Evolutionary conservation across 2,113 vertebrate species (phyloP), one percentile per base, ranked within the genome.

Genomic region (Leucopsar rothschildi): DNA sequence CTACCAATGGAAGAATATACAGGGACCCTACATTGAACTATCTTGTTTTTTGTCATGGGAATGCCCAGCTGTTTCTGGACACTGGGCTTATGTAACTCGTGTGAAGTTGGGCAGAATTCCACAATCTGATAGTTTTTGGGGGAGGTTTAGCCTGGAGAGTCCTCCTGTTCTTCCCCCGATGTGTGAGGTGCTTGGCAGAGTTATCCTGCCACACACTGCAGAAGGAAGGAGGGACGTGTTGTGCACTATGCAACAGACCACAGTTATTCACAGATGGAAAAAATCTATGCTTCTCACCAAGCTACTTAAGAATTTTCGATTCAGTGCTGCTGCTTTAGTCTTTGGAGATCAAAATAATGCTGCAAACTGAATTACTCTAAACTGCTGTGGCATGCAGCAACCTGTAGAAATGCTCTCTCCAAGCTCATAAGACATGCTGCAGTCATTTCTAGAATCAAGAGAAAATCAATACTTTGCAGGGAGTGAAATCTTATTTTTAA

Each of bases 341-440:
- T 95, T 82, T 76, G 75, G 78, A 93, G 83, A 86, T 90, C 65
- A 93, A 96, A 96, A 86, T 73, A 92, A 66, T 72, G 78, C 57
- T 94, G 89, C 92, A 88, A 44, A 93, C 35, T 69, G 82, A 93
- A 88, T 97, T 96, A 93, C 66, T 80, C 56, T 63, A 84, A 96
- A 88, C 45, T 86, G 68, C 84, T 86, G 63, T 88, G 73, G 84
- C 80, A 83, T 82, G 83, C 93, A 94, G 83, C 86, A 94, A 70
- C 88, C 75, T 88, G 69, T 88, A 69, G 88, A 95, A 96, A 69
- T 50, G 71, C 37, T 57, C 47, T 91, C 44, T 84, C 72, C 75
- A 52, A 91, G 88, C 60, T 87, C 45, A 5, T 81, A 78, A 81
- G 86, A 72, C 50, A 22, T 78, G 61, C 86, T 79, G 78, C 61